Conservation (phyloP, 2,888 invertebrate species). For the Acanthosoma haemorrhoidale region DNA sequence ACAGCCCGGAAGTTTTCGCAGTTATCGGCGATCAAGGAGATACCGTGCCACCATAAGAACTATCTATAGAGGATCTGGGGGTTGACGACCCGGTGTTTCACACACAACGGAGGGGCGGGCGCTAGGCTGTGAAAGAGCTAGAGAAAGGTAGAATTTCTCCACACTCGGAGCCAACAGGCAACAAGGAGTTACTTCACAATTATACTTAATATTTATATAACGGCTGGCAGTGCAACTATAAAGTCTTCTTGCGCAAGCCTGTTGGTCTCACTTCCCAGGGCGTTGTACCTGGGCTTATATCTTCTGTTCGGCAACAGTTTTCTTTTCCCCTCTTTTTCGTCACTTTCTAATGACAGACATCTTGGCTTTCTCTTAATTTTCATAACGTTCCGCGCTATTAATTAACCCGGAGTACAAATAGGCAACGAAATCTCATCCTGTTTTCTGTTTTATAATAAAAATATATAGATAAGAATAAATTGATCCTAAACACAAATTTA, state of each 20-base stretch:
- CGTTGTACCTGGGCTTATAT: not conserved
- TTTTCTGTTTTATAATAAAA: no score
- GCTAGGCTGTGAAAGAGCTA: not conserved
- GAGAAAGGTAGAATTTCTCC: slow-evolving; percentile 4
- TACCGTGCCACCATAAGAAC: not conserved
- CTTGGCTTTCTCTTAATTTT: not conserved
- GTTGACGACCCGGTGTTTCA: not conserved
- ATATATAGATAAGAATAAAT: no score
- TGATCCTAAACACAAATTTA: no score
- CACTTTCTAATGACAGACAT: not conserved
- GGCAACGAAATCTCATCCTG: no score
- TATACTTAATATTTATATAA: slow-evolving; percentile 7
- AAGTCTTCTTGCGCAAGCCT: not conserved
- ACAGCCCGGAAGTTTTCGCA: no score
- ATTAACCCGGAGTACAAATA: not conserved
- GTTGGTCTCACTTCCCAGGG: not conserved
- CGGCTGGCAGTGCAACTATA: slow-evolving; percentile 6
- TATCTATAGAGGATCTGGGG: not conserved
- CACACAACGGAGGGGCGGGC: no score
- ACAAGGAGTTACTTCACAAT: slow-evolving; percentile 6
- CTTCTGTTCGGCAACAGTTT: no score
- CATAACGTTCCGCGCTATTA: not conserved
- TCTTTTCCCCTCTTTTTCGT: not conserved
- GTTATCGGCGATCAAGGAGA: no score
- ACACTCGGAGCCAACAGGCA: not conserved